These are phyloP conservation scores for Melanotaenia duboulayi DNA, from an alignment of 2,113 vertebrate genomes.

Conservation along the genomic window DNA sequence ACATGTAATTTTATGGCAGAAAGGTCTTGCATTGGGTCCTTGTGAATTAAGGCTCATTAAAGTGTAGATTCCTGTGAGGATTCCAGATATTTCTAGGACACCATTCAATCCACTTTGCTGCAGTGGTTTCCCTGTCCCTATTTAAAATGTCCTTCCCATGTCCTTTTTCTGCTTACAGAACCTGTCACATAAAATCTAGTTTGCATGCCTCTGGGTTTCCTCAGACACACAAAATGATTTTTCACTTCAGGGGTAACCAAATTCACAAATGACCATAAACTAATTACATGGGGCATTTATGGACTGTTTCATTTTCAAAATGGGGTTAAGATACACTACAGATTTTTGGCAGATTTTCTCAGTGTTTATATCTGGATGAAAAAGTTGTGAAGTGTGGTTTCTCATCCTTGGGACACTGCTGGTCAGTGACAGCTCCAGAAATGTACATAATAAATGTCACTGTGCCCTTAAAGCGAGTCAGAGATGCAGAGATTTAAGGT, in stretches of 20 bases:
- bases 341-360: too few relatives aligned
- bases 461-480: too few relatives aligned
- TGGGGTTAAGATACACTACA: neutral
- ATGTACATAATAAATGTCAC: too few relatives aligned
- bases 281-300: neutral
- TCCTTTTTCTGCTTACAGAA: constrained; percentile 53
- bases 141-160: constrained; percentile 71
- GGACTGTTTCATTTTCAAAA: constrained; percentile 7
- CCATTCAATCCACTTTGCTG: constrained; percentile 67
- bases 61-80: constrained; percentile 72
- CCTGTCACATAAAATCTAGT: constrained; percentile 52
- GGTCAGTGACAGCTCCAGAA: too few relatives aligned
- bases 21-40: constrained; percentile 21
- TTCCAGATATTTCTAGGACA: constrained; percentile 78
- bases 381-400: too few relatives aligned
- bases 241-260: constrained; percentile 24
- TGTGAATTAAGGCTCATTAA: constrained; percentile 68
- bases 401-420: too few relatives aligned
- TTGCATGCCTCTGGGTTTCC: constrained; percentile 26
- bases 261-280: constrained; percentile 11
- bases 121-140: constrained; percentile 58
- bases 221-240: constrained; percentile 42
- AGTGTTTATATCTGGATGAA: too few relatives aligned
- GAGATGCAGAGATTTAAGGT: too few relatives aligned
- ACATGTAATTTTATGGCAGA: constrained; percentile 13